Conservation (phyloP, 92 coral and sea anemone species). For the Siderastrea siderea region DNA sequence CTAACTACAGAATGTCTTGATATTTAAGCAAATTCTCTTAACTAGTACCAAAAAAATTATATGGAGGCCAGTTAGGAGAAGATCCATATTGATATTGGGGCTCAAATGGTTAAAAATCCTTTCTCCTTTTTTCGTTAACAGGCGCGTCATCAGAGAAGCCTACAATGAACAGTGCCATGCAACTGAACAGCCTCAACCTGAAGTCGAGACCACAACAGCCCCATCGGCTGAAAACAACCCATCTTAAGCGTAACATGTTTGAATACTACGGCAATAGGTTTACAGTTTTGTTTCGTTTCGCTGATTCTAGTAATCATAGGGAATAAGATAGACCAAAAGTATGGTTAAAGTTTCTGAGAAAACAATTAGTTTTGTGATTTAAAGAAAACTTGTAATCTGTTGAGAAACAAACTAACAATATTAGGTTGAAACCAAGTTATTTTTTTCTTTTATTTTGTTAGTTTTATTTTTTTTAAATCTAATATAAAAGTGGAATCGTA, state of each 20-base stretch:
- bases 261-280: not conserved
- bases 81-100: too few species aligned
- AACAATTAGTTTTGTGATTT: too few species aligned
- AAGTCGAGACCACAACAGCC: not conserved
- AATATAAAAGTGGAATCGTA: not conserved
- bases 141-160: conserved; percentile 18
- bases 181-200: conserved; percentile 4
- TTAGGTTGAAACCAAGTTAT: not conserved
- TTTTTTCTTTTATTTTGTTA: not conserved
- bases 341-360: too few species aligned
- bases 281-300: not conserved
- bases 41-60: too few species aligned
- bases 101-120: not conserved
- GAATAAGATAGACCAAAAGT: too few species aligned
- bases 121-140: not conserved
- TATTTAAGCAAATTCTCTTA: too few species aligned
- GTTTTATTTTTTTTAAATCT: too few species aligned
- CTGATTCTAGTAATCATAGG: not conserved
- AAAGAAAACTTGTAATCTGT: not conserved
- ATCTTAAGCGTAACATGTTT: not conserved
- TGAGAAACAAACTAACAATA: too few species aligned
- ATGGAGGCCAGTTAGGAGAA: too few species aligned
- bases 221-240: not conserved
- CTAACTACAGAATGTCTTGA: too few species aligned
- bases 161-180: conserved; percentile 10